Conservation (phyloP, 1,140 invertebrate species). For the Melanaphis sacchari region DNA sequence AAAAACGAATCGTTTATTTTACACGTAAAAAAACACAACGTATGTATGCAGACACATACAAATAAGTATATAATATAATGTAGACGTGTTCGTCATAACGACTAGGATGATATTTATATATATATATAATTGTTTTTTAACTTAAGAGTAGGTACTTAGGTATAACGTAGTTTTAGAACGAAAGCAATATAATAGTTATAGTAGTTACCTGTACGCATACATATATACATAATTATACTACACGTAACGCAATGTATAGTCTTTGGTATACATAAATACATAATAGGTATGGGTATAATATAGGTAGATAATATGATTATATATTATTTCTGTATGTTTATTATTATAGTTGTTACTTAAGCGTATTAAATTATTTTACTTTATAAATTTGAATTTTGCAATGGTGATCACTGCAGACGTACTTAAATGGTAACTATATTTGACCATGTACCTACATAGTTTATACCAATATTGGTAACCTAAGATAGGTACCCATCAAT, state of each 20-base stretch:
- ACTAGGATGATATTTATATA: background rate
- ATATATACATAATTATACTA: background rate
- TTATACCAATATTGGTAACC: background rate
- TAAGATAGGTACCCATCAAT: background rate
- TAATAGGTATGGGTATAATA: background rate
- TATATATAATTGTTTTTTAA: background rate
- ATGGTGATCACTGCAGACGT: background rate
- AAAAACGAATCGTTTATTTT: constrained; percentile 29
- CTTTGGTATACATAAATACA: background rate
- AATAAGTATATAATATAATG: background rate
- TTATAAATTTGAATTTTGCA: background rate
- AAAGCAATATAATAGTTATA: background rate
- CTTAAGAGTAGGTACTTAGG: background rate
- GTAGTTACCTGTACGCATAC: background rate
- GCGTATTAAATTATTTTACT: background rate
- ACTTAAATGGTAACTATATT: background rate
- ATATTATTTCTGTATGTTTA: background rate
- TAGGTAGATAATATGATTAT: background rate
- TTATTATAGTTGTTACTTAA: background rate
- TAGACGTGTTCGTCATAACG: background rate
- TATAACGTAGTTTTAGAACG: background rate
- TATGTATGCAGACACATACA: background rate
- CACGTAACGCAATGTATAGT: background rate
- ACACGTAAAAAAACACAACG: background rate
- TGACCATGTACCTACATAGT: background rate